Evolutionary conservation across 37 sponge, comb jelly and placozoan species (phyloP).

Genomic region (Axinella damicornis): DNA sequence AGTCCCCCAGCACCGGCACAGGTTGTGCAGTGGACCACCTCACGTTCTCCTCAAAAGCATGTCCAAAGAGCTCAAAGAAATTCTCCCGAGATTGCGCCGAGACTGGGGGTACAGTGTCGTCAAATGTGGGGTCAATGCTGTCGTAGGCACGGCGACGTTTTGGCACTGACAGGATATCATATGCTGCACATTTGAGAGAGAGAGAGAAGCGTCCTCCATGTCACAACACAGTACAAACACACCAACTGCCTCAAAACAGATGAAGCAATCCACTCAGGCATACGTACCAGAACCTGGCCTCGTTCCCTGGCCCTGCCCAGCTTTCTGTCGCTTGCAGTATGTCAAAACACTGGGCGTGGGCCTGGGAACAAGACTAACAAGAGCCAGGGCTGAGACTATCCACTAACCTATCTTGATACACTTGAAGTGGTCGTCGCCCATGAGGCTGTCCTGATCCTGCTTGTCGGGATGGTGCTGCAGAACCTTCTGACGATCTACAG

Average conservation of each 20-base stretch:
- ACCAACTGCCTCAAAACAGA: no score
- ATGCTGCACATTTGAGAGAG: background rate
- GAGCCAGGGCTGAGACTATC: background rate
- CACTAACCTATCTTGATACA: slow-evolving; percentile 88
- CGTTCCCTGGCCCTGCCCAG: no score
- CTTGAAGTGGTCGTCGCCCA: slow-evolving; percentile 82
- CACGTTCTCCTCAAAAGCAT: slow-evolving; percentile 82
- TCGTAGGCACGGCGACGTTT: slow-evolving; percentile 86
- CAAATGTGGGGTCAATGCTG: slow-evolving; percentile 93
- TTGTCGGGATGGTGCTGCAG: slow-evolving; percentile 97
- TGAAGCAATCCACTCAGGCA: no score
- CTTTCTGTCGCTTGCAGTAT: no score
- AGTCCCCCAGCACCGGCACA: slow-evolving; percentile 85
- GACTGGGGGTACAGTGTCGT: slow-evolving; percentile 76
- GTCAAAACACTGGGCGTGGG: no score
- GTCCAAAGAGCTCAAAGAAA: slow-evolving; percentile 85
- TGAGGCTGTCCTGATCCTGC: slow-evolving; percentile 39
- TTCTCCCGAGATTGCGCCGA: slow-evolving; percentile 69
- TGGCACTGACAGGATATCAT: slow-evolving; percentile 22
- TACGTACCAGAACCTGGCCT: no score
- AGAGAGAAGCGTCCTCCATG: no score
- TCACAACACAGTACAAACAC: no score
- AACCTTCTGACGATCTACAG: slow-evolving; percentile 77
- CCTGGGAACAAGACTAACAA: no score
- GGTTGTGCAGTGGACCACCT: slow-evolving; percentile 87